phyloP scores from a whole-genome alignment of 35 echinoderm and acorn worm species.

The Ptychodera flava region DNA sequence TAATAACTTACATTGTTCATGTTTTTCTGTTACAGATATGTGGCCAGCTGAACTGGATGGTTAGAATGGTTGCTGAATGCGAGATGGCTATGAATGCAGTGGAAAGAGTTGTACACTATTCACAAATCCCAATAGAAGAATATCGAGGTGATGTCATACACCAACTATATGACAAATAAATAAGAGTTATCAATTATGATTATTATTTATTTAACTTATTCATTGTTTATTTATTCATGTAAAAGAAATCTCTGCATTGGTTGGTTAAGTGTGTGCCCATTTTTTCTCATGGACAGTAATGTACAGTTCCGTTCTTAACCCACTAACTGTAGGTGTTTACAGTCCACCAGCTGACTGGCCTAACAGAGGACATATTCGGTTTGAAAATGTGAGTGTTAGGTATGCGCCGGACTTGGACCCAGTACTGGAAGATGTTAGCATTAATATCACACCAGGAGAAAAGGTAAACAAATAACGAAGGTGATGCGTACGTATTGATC shows the following conservation, averaged over 20 bases:
- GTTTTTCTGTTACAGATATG: slow-evolving; percentile 27
- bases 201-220: no score
- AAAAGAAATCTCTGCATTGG: no score
- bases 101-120: slow-evolving; percentile 52
- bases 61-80: slow-evolving; percentile 50
- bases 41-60: slow-evolving; percentile 63
- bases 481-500: no score
- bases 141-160: slow-evolving; percentile 61
- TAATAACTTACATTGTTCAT: background rate
- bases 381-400: slow-evolving; percentile 44
- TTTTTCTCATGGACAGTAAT: no score
- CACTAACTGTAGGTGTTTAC: slow-evolving; percentile 15
- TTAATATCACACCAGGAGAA: slow-evolving; percentile 68
- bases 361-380: slow-evolving; percentile 45
- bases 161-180: no score
- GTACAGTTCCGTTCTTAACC: no score
- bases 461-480: slow-evolving; percentile 77
- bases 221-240: no score
- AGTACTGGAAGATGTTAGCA: slow-evolving; percentile 43
- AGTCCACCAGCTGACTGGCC: slow-evolving; percentile 45
- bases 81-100: slow-evolving; percentile 81
- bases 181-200: no score
- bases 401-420: slow-evolving; percentile 65
- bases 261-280: no score
- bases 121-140: slow-evolving; percentile 36